A percentile compares a stretch with the other conserved stretches of the same genome.
phyloP scores from a whole-genome alignment of 2,113 vertebrate genomes.

The Capreolus pygargus region DNA sequence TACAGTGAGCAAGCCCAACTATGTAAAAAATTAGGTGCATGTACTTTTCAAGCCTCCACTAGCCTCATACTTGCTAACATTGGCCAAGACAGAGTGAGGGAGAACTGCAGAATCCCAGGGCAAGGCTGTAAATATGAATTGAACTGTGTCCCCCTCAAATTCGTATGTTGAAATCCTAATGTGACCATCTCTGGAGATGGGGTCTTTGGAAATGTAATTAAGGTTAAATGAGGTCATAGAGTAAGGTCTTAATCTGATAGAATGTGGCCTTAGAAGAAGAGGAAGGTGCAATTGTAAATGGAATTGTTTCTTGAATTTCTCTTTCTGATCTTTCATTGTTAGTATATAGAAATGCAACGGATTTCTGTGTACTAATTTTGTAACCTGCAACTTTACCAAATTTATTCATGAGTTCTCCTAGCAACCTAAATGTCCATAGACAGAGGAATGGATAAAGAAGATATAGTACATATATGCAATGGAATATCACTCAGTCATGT shows the following conservation, averaged over 20 bases:
- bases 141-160: neutral
- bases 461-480: neutral
- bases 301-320: neutral
- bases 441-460: neutral
- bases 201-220: neutral
- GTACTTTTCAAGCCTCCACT: neutral
- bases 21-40: neutral
- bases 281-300: neutral
- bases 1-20: neutral
- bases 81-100: neutral
- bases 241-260: neutral
- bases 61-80: neutral
- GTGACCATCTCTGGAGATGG: neutral
- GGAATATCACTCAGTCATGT: neutral
- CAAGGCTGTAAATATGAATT: neutral
- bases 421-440: neutral
- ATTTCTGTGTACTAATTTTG: neutral
- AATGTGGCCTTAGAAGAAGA: neutral
- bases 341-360: neutral
- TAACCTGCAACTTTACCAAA: neutral
- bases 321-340: neutral
- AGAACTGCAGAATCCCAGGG: no score
- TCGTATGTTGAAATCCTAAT: neutral
- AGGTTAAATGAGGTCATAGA: neutral
- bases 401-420: neutral